Percentiles rank a stretch among this genome's conserved stretches.
phyloP scores from a whole-genome alignment of 2,797 vertebrate species.

The Sebastes itinus region DNA sequence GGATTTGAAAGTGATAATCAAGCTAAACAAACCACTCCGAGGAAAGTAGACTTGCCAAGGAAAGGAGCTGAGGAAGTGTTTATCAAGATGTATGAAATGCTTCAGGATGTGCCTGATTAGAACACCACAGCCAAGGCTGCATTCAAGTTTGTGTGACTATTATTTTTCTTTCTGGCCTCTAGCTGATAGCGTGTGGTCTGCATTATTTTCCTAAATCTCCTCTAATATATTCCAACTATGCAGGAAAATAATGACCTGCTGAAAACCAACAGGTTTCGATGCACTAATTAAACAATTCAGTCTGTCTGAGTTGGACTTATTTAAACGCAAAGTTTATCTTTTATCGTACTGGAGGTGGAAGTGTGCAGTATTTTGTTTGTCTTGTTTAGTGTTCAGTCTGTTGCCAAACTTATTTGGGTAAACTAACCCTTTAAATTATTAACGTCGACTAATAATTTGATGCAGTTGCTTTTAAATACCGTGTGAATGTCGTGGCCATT shows the following conservation, averaged over 20 bases:
- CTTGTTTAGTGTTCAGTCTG: slow-evolving; percentile 10
- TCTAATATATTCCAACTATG: slow-evolving; percentile 39
- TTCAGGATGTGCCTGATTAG: slow-evolving; percentile 16
- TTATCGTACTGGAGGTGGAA: slow-evolving; percentile 12
- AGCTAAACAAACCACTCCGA: neutral
- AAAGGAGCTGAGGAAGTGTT: slow-evolving; percentile 12
- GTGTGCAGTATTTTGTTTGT: slow-evolving; percentile 28
- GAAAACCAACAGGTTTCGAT: slow-evolving; percentile 8
- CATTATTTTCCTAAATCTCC: slow-evolving; percentile 1
- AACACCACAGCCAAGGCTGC: neutral
- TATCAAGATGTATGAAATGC: slow-evolving; percentile 4
- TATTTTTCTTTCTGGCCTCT: neutral
- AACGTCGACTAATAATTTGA: slow-evolving; percentile 31
- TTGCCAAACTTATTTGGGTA: slow-evolving; percentile 17
- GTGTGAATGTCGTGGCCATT: slow-evolving; percentile 30
- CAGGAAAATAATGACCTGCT: slow-evolving; percentile 27
- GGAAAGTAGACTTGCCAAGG: slow-evolving; percentile 41
- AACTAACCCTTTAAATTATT: slow-evolving; percentile 25
- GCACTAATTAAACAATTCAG: slow-evolving; percentile 7
- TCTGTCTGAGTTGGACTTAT: slow-evolving; percentile 2
- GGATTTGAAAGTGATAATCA: neutral
- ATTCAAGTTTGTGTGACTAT: slow-evolving; percentile 1
- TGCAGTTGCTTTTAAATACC: slow-evolving; percentile 53
- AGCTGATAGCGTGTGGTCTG: neutral
- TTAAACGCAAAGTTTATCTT: slow-evolving; percentile 23